Evolutionary conservation across 2,113 vertebrate species (phyloP), one percentile per base, ranked within the genome.

Genomic region (Pionites leucogaster): DNA sequence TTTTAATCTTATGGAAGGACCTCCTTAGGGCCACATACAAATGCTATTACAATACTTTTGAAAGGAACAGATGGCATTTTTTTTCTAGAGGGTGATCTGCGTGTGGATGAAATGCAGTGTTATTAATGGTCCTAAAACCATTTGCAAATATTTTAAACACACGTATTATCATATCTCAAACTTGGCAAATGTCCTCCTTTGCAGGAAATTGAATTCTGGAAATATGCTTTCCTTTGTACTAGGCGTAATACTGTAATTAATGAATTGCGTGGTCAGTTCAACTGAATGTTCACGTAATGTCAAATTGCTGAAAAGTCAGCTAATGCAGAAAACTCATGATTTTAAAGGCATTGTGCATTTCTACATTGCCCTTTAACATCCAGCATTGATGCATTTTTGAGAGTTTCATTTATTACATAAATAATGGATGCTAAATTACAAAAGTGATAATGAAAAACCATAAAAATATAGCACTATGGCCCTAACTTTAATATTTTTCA

Each of bases 61-160:
- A 89, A 79, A 86, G 62, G 88, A 94, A 75, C 92, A 96, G 92
- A 93, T 94, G 92, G 69, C 33, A 9, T 86, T 78, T 93, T 81
- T 71, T 69, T 53, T 42, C 82, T 88, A 95, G 69, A 82, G 65
- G 64, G 55, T 88, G 35, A 80, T 71, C 85, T 94, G 64, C 50
- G 37, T 88, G 64, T 74, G 71, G 42, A 88, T 90, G 82, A 97
- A 94, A 33, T 68, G 11, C 50, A 81, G 64, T 86, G 80, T 90
- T 86, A 91, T 78, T 94, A 95, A 93, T 84, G 92, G 69, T 84
- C 90, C 88, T 81, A 53, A 95, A 95, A 88, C 37, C 6, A 2
- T 93, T 90, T 90, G 65, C 29, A 96, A 94, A 94, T 86, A 84
- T 81, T 94, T 96, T 88, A 92, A 86, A 90, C 72, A 92, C 46